Percentiles rank a stretch among this genome's conserved stretches.
phyloP scores from a whole-genome alignment of 2,797 vertebrate genomes.

The Mormyrops boulengeri region DNA sequence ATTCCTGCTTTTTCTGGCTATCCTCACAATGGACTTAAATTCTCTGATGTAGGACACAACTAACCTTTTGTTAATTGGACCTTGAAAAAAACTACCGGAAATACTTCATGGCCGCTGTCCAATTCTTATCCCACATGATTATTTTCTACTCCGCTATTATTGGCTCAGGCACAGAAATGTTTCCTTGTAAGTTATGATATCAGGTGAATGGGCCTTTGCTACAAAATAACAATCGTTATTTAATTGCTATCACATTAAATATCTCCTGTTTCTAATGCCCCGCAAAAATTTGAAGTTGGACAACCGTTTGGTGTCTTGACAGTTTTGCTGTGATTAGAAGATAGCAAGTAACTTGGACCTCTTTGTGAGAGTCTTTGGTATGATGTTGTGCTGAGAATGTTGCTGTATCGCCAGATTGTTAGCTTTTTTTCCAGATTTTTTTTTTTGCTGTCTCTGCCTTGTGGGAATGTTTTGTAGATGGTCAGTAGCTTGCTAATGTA shows the following conservation, averaged over 20 bases:
- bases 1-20: not conserved
- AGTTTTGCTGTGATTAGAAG: not conserved
- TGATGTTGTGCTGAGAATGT: not conserved
- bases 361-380: not conserved
- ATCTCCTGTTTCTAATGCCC: not conserved
- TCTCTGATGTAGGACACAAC: not conserved
- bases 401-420: not conserved
- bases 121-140: not conserved
- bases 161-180: not conserved
- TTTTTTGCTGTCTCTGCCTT: not conserved
- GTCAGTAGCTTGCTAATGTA: not conserved
- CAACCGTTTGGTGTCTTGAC: not conserved
- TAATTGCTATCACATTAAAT: not conserved
- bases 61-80: conserved; percentile 1
- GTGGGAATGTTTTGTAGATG: not conserved
- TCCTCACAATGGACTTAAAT: not conserved
- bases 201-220: not conserved
- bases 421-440: not conserved
- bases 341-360: not conserved
- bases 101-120: not conserved
- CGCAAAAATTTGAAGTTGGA: not conserved
- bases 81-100: not conserved
- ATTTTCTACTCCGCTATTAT: not conserved
- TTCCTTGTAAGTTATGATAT: not conserved
- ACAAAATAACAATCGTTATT: not conserved